These are phyloP conservation scores for Saimiri boliviensis DNA, from an alignment of 2,113 vertebrate species.

Conservation along the genomic window DNA sequence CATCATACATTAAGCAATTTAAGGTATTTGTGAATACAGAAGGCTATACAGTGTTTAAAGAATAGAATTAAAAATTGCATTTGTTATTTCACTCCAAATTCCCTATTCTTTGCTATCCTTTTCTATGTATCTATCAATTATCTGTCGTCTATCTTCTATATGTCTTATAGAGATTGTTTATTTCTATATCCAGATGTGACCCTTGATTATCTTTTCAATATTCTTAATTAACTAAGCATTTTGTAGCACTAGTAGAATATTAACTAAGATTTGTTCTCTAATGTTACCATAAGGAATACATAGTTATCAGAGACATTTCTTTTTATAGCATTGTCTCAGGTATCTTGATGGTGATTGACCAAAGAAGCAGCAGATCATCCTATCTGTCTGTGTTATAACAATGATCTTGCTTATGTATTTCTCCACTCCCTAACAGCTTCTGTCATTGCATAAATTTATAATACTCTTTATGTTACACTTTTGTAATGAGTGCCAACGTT, in stretches of 20 bases:
- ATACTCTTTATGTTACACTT: background rate
- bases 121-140: background rate
- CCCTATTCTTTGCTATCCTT: background rate
- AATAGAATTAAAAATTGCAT: background rate
- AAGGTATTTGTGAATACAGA: background rate
- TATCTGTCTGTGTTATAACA: background rate
- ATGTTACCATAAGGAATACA: background rate
- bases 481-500: background rate
- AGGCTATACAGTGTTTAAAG: background rate
- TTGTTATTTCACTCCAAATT: background rate
- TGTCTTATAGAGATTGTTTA: background rate
- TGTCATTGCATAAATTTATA: background rate
- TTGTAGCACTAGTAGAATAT: background rate
- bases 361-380: too few relatives aligned
- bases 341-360: background rate
- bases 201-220: background rate
- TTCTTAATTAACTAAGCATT: background rate
- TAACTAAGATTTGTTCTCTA: background rate
- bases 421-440: background rate
- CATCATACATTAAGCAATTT: background rate
- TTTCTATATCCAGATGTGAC: background rate
- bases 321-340: background rate
- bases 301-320: background rate
- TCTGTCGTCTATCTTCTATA: background rate
- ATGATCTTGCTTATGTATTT: background rate